phyloP scores from a whole-genome alignment of 2,888 invertebrate species.

The Tachystola acroxantha region DNA sequence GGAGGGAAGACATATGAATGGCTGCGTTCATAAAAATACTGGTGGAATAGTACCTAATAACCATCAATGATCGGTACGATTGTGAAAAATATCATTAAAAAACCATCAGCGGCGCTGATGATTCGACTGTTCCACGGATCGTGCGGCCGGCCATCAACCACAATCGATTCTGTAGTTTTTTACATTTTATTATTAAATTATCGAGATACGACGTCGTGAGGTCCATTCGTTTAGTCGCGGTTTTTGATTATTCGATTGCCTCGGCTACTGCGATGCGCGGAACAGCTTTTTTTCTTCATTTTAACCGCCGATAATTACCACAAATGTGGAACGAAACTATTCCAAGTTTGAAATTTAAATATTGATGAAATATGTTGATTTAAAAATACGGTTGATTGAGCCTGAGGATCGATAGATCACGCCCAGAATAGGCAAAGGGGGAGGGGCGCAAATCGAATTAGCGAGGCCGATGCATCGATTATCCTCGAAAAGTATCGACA shows the following conservation, averaged over 20 bases:
- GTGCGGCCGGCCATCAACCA: slow-evolving; percentile 64
- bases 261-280: slow-evolving; percentile 25
- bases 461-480: slow-evolving; percentile 71
- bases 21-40: neutral
- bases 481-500: slow-evolving; percentile 60
- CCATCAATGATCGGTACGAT: slow-evolving; percentile 75
- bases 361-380: neutral
- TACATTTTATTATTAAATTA: slow-evolving; percentile 65
- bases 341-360: neutral
- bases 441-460: slow-evolving; percentile 75
- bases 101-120: slow-evolving; percentile 75
- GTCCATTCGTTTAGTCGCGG: slow-evolving; percentile 33
- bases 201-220: slow-evolving; percentile 38
- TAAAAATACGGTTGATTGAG: slow-evolving; percentile 32
- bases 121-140: slow-evolving; percentile 65
- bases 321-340: neutral
- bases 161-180: slow-evolving; percentile 70
- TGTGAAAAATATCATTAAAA: slow-evolving; percentile 80
- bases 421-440: slow-evolving; percentile 61
- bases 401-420: slow-evolving; percentile 65
- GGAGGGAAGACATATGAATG: neutral
- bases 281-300: slow-evolving; percentile 17
- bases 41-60: slow-evolving; percentile 56
- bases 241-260: too few species aligned
- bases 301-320: too few species aligned